Conservation (phyloP, 35 echinoderm and acorn worm genomes). For the Ptychodera flava region DNA sequence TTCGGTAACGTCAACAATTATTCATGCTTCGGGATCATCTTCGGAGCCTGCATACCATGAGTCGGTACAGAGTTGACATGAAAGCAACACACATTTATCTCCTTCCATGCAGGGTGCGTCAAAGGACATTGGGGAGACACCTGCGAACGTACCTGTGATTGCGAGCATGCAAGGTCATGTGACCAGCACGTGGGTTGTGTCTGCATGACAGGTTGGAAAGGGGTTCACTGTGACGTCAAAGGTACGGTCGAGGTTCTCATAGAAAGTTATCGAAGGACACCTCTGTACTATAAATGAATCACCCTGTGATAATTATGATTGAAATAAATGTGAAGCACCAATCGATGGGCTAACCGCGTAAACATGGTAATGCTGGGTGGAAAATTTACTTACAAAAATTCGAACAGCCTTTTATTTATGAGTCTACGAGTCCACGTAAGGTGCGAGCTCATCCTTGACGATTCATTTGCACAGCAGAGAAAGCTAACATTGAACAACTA, state of each 20-base stretch:
- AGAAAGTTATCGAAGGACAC: background rate
- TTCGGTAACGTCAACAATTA: background rate
- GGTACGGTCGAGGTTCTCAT: background rate
- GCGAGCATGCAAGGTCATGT: background rate
- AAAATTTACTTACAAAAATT: background rate
- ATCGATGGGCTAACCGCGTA: background rate
- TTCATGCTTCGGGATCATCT: background rate
- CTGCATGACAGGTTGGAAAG: background rate
- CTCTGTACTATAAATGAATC: background rate
- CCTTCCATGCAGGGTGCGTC: background rate
- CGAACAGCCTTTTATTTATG: no score
- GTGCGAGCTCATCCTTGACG: no score
- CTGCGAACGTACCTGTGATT: background rate
- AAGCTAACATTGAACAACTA: no score
- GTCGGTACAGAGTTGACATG: background rate
- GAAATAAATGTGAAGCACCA: no score
- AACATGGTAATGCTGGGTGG: background rate
- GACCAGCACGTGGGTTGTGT: background rate
- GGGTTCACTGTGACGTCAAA: background rate
- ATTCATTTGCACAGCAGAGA: no score
- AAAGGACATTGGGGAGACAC: background rate
- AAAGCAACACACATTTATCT: background rate
- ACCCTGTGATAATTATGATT: background rate
- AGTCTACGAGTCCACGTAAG: no score
- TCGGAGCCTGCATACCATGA: background rate